These are phyloP conservation scores for Rhamphomyia laevipes DNA, from an alignment of 2,888 invertebrate species.

Conservation along the genomic window DNA sequence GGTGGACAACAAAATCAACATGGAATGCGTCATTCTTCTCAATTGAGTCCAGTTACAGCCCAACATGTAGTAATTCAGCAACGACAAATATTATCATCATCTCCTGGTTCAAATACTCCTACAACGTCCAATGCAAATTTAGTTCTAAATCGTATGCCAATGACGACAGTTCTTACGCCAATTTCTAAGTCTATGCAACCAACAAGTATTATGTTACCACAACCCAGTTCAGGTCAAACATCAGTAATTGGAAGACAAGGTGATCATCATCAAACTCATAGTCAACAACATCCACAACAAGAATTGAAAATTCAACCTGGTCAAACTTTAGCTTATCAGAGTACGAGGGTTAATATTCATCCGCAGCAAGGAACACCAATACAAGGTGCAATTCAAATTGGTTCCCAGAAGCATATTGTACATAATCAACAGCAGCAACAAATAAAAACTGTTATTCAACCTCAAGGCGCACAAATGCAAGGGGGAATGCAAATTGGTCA, in stretches of 20 bases:
- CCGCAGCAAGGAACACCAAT: neutral
- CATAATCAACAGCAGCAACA: constrained; percentile 11
- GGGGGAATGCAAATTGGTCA: neutral
- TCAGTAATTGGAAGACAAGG: constrained; percentile 8
- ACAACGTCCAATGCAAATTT: constrained; percentile 18
- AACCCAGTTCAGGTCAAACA: constrained; percentile 29
- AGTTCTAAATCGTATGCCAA: constrained; percentile 43
- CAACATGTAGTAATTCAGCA: constrained; percentile 18
- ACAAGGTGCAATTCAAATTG: constrained; percentile 15
- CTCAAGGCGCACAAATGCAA: neutral
- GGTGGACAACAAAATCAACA: constrained; percentile 21
- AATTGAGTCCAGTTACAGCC: constrained; percentile 12
- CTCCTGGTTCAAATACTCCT: constrained; percentile 14
- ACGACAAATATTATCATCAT: constrained; percentile 12
- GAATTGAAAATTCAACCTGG: constrained; percentile 6
- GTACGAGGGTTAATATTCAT: constrained; percentile 3
- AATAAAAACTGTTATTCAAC: constrained; percentile 14
- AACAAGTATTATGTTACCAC: constrained; percentile 37
- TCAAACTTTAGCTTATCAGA: constrained; percentile 9
- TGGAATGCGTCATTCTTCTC: constrained; percentile 14
- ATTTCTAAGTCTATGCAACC: constrained; percentile 46
- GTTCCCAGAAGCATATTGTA: no score
- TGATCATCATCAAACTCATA: neutral
- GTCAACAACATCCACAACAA: neutral
- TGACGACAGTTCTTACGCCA: constrained; percentile 45